Evolutionary conservation across 37 sponge, comb jelly and placozoan genomes (phyloP), one percentile per base, ranked within the genome.

Genomic region (Lycopodina hypogea): DNA sequence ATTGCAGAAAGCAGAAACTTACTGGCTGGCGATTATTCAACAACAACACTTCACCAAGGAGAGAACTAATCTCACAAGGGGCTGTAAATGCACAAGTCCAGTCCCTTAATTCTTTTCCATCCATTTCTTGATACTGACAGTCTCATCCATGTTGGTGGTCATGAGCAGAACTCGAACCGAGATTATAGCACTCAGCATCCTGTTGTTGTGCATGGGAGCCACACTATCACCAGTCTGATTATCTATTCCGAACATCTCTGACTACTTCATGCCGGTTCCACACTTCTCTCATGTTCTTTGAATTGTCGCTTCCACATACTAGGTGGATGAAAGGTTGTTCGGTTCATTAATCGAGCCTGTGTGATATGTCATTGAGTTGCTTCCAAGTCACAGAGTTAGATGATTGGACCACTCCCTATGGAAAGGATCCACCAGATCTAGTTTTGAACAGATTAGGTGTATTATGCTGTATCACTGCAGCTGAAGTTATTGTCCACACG

Each of bases 181-280:
- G 41, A 36, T 12, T 68, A 68, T 61, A 28, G 39, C 36, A 33
- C 12, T 29, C 24, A 50, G 63, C 77, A 77, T 70, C 78, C 84
- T 38, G 29, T 69, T 15, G 76, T 84, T 22, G 28, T 84, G 15
- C 76, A 64, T 65, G 37, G 66, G 12, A 57, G 26, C 15, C 78
- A 78, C 69, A 40, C 37, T 45, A 41, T 85, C 38, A 50, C 39
- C 21, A 11, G 37, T 12, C 58, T 85, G 11, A 72, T 85, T 26
- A 65, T 78, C n/a, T 12, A 3, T 21, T 32, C 55, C 19, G 86
- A 78, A 72, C 68, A 77, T 42, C 67, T 22, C 2, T 60, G 57
- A 19, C 32, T 78, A 3, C 23, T 73, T 40, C 86, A 85, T 72
- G 79, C 79, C 24, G 77, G 84, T 33, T 68, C 74, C 15, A 64